phyloP scores from a whole-genome alignment of 1,140 invertebrate species.

The Drosophila parvula region DNA sequence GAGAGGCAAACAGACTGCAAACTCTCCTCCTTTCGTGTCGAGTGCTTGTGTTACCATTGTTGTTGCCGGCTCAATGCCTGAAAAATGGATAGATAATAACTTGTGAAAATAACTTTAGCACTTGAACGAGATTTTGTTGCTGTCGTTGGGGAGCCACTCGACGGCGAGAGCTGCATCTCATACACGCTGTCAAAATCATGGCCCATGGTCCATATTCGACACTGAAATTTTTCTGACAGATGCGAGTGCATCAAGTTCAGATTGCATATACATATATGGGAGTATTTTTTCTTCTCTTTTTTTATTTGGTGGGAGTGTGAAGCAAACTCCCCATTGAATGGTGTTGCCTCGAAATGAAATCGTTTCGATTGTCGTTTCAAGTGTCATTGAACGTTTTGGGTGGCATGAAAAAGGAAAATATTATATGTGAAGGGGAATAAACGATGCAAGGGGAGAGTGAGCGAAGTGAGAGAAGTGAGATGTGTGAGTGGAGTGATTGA shows the following conservation, averaged over 20 bases:
- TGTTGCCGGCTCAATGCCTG: slow-evolving; percentile 66
- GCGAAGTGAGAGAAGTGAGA: neutral
- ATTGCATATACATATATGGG: slow-evolving; percentile 19
- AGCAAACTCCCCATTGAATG: slow-evolving; percentile 52
- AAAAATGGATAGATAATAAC: slow-evolving; percentile 80
- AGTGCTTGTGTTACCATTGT: slow-evolving; percentile 59
- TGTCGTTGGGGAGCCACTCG: slow-evolving; percentile 30
- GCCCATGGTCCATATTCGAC: slow-evolving; percentile 57
- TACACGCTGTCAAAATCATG: slow-evolving; percentile 68
- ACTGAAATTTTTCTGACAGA: slow-evolving; percentile 75
- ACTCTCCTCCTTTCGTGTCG: slow-evolving; percentile 24
- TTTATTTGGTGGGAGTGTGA: slow-evolving; percentile 28
- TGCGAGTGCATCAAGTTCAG: slow-evolving; percentile 73
- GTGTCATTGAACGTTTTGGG: slow-evolving; percentile 62
- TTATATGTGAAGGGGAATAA: slow-evolving; percentile 1
- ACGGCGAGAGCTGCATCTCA: slow-evolving; percentile 20
- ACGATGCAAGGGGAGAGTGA: neutral
- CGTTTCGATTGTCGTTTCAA: slow-evolving; percentile 73
- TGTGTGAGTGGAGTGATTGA: slow-evolving; percentile 7
- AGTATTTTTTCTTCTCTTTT: neutral
- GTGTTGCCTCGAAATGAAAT: slow-evolving; percentile 61
- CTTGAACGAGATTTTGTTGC: slow-evolving; percentile 55
- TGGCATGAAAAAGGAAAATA: slow-evolving; percentile 15
- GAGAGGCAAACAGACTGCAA: neutral
- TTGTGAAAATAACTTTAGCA: slow-evolving; percentile 81